Evolutionary conservation across 2,113 vertebrate species (phyloP), one percentile per base, ranked within the genome.

Genomic region (Panurus biarmicus): DNA sequence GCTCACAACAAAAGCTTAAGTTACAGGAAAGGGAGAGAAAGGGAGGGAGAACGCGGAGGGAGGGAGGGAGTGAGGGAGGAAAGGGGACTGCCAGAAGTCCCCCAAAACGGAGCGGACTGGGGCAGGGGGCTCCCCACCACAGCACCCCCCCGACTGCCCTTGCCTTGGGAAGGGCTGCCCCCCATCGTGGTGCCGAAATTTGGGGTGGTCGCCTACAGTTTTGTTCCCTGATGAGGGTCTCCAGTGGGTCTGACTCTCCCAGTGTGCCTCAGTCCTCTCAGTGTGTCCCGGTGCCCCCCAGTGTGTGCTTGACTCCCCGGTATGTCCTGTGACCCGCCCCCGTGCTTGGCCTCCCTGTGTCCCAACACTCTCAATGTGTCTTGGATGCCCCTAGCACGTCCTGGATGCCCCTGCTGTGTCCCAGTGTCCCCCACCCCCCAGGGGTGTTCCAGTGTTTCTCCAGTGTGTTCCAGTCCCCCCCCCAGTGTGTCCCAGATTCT

Each of bases 1-100:
- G 95, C 96, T 97, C 97, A 96, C 97, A 97, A 96, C 97, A 97
- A 96, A 97, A 97, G 97, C 96, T 97, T 97, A 96, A 97, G 96
- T 98, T 98, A 97, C 97, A 97, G 97, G 97, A 98, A 98, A 96
- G 96, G 88, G 94, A 93, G 93, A 83, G 86, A 89, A 85, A 87
- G 91, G 94, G 96, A 87, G 97, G 97, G 94, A 84, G 77, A 83
- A n/a, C 40, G 57, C 67, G 23, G 25, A 72, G 48, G 89, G 50
- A 87, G 42, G 57, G 66, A 87, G 74, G 69, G 45, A 38, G 48
- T 87, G 50, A 87, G 42, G 57, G 66, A 87, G 74, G 69, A 20
- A 38, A 62, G 50, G 56, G 61, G 71, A 50, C 69, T 71, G 51
- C 79, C 66, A n/a, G 40, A 29, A 87, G 33, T 33, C 69, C 81